Base-by-base conservation (phyloP, 2,888 invertebrate genomes). In the Eubasilissa splendida region DNA sequence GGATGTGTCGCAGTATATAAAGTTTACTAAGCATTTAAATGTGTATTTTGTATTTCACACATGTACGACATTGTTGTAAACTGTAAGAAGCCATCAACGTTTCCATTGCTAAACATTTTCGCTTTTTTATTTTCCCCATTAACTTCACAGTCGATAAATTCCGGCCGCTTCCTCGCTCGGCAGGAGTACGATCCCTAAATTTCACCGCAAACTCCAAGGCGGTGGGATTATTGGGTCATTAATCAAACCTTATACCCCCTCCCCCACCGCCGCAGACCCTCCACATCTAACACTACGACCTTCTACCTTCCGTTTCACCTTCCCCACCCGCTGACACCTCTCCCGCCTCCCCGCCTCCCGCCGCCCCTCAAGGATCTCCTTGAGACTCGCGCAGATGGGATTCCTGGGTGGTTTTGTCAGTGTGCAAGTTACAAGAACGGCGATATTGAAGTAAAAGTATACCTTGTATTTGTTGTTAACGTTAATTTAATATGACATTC, bases 221-320 rank as follows among this genome's bases (percentile, higher is more conserved):
- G 81, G 83, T 78, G 80, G 84, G 83, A 84, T 84, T 84, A 84
- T 84, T 84, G 84, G 84, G 83, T 84, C 84, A 84, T 84, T 84
- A 84, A 84, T 84, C 84, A 84, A 80, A 83, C 82, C 81, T 77
- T 80, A 66, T 80, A 76, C 78, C 79, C 59, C 53, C 76, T 63
- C 65, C 74, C 33, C 78, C 70, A 73, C 70, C 65, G n/a, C 80
- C 75, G 56, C 80, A 33, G 54, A 66, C 58, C 76, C 78, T 50
- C 53, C 14, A 12, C 60, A 33, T 4, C 63, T 63, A 63, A 63
- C 63, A 63, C 63, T 63, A 4, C 63, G 63, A 76, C 77, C 58
- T 63, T 77, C 70, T 73, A 63, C 83, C 76, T 77, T 60, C 11
- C 73, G 65, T 54, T 71, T 70, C 65, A 53, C 76, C 79, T 53